These are phyloP conservation scores for Machimus rusticus DNA, from an alignment of 2,888 invertebrate species.

Conservation along the genomic window DNA sequence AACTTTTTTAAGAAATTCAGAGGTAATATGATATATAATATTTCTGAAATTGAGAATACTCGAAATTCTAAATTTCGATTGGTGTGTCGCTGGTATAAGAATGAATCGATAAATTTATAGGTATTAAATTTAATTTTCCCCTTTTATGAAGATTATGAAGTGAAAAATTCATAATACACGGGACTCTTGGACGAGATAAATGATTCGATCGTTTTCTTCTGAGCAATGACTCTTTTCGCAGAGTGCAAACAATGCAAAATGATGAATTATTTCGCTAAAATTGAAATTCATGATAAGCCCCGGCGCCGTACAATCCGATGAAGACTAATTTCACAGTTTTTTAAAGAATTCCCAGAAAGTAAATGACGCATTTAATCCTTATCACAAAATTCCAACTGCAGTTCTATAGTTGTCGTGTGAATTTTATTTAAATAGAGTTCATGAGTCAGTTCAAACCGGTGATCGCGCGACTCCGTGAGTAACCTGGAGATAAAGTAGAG, in stretches of 20 bases:
- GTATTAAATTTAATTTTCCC: neutral
- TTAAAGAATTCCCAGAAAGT: neutral
- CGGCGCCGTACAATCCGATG: neutral
- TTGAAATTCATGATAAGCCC: neutral
- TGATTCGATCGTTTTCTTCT: neutral
- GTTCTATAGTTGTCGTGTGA: neutral
- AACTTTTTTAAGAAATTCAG: too few species aligned
- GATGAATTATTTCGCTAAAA: neutral
- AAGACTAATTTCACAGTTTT: neutral
- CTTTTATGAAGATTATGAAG: neutral
- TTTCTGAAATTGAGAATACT: too few species aligned
- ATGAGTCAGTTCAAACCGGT: neutral
- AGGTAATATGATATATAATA: too few species aligned
- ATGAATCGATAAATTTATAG: too few species aligned
- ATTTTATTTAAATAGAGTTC: neutral
- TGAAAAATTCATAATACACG: neutral
- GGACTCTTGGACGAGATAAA: neutral
- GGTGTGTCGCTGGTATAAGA: too few species aligned
- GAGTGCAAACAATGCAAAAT: neutral
- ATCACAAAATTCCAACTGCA: neutral
- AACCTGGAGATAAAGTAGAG: neutral
- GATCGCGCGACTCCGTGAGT: neutral
- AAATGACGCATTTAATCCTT: neutral
- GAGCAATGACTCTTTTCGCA: neutral
- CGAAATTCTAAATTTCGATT: too few species aligned